Percentiles rank a stretch among this genome's conserved stretches.
phyloP scores from a whole-genome alignment of 1,140 invertebrate species.

The Heliconius hermathena region DNA sequence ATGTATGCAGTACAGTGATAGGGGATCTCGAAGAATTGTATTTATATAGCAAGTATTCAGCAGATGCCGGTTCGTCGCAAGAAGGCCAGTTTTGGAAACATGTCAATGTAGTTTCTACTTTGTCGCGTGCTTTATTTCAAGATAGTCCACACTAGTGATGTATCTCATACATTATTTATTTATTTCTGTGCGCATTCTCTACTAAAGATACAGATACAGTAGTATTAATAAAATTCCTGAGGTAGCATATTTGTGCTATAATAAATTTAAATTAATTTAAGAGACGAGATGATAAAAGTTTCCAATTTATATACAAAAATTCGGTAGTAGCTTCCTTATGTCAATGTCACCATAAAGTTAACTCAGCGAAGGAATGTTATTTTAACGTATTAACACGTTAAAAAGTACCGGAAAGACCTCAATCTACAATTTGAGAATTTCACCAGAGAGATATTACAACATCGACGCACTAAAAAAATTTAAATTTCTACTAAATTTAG shows the following conservation, averaged over 20 bases:
- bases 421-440: slow-evolving; percentile 24
- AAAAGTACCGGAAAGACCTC: slow-evolving; percentile 27
- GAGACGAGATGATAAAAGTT: not conserved
- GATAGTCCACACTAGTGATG: not conserved
- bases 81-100: slow-evolving; percentile 62
- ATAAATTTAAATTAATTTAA: slow-evolving; percentile 3
- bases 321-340: not conserved
- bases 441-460: slow-evolving; percentile 23
- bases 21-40: slow-evolving; percentile 48
- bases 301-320: not conserved
- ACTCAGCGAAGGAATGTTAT: not conserved
- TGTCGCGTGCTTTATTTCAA: slow-evolving; percentile 58
- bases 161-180: slow-evolving; percentile 3
- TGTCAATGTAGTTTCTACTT: slow-evolving; percentile 48
- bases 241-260: not conserved
- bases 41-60: slow-evolving; percentile 40
- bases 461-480: slow-evolving; percentile 14
- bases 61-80: slow-evolving; percentile 1
- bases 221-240: not conserved
- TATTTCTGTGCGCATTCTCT: slow-evolving; percentile 1
- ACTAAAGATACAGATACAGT: not conserved
- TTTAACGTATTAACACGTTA: not conserved
- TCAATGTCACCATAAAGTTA: slow-evolving; percentile 3
- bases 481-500: slow-evolving; percentile 11
- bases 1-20: slow-evolving; percentile 47